Evolutionary conservation across 1,140 invertebrate species (phyloP).

Genomic region (Rhynchophorus ferrugineus): DNA sequence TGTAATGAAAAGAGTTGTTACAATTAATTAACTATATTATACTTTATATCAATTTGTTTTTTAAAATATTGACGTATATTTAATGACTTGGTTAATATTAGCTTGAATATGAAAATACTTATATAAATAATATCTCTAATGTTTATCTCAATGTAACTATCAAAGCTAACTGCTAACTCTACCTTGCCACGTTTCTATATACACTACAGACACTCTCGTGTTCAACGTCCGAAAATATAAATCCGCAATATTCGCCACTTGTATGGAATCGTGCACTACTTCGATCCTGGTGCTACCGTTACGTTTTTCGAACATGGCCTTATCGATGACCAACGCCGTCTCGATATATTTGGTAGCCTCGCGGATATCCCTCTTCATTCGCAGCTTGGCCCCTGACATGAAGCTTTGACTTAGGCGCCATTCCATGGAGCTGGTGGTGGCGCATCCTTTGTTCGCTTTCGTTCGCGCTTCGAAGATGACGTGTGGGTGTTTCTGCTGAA

Average conservation of each 20-base stretch:
- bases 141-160: too few species aligned
- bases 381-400: conserved; percentile 7
- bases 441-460: conserved; percentile 81
- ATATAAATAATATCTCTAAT: too few species aligned
- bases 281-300: conserved; percentile 83
- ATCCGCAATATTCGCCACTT: conserved; percentile 94
- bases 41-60: too few species aligned
- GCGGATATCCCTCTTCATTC: conserved; percentile 64
- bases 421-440: conserved; percentile 69
- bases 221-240: conserved; percentile 74
- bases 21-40: too few species aligned
- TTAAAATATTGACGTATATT: too few species aligned
- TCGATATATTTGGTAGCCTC: conserved; percentile 88
- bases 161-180: too few species aligned
- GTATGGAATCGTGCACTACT: conserved; percentile 89
- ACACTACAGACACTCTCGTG: conserved; percentile 87
- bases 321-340: conserved; percentile 85
- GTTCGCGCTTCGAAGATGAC: conserved; percentile 88
- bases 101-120: too few species aligned
- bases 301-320: conserved; percentile 87
- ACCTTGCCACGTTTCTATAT: conserved; percentile 91
- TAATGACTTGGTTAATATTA: too few species aligned
- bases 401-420: conserved; percentile 51
- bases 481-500: conserved; percentile 92
- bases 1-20: too few species aligned